Conservation (phyloP, 1,140 invertebrate species). For the Telenomus remus region DNA sequence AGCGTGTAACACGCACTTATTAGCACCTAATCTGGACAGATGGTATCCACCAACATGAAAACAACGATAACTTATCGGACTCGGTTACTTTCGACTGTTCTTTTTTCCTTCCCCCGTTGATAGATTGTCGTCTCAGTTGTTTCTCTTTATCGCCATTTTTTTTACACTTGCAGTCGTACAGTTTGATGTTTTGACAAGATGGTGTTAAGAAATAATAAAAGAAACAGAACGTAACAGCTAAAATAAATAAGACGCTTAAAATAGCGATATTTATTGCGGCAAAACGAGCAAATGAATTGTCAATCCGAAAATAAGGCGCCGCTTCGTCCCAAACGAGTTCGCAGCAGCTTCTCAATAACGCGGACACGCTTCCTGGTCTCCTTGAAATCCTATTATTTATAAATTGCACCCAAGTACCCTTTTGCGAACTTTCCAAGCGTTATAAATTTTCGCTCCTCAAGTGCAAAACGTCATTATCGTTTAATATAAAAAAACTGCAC, state of each 20-base stretch:
- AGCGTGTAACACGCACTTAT: constrained; percentile 8
- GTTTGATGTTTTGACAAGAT: too few relatives aligned
- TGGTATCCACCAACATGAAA: constrained; percentile 24
- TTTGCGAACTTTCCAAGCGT: constrained; percentile 40
- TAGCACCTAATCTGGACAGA: constrained; percentile 6
- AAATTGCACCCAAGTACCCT: constrained; percentile 35
- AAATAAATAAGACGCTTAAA: too few relatives aligned
- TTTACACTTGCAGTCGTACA: too few relatives aligned
- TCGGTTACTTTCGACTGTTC: constrained; percentile 17
- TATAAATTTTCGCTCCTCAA: constrained; percentile 5
- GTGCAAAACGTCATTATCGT: neutral
- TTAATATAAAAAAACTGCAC: too few relatives aligned
- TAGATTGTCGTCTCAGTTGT: neutral
- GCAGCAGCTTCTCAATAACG: constrained; percentile 33
- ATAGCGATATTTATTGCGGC: too few relatives aligned
- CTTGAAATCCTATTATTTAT: constrained; percentile 56
- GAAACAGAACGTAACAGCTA: too few relatives aligned
- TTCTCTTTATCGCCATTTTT: neutral
- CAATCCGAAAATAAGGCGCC: constrained; percentile 11
- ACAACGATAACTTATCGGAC: constrained; percentile 29
- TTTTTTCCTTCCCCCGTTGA: neutral
- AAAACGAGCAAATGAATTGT: constrained; percentile 5
- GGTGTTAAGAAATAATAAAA: too few relatives aligned
- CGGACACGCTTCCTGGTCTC: constrained; percentile 60
- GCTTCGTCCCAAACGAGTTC: constrained; percentile 20